phyloP scores from a whole-genome alignment of 2,888 invertebrate species.

The Aleiodes leptofemur region DNA sequence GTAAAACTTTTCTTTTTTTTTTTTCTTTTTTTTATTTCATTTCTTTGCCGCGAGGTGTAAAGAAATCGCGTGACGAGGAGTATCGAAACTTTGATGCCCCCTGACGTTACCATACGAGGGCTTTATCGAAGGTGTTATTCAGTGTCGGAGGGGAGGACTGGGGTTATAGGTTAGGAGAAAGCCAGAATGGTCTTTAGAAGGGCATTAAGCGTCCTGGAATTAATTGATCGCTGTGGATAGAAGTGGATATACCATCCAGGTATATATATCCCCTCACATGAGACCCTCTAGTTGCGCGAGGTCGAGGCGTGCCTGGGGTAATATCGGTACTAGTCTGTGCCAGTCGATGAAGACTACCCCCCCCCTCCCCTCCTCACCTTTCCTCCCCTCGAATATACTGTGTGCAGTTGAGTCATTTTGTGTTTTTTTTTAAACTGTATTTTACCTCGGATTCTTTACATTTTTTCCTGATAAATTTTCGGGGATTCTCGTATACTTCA shows the following conservation, averaged over 20 bases:
- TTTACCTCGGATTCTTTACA: conserved; percentile 15
- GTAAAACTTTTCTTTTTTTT: not conserved
- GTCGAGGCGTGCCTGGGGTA: conserved; percentile 60
- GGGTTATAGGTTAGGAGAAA: conserved; percentile 33
- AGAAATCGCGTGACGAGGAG: conserved; percentile 67
- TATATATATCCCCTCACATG: conserved; percentile 67
- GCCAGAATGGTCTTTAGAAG: conserved; percentile 65
- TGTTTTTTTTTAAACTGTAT: conserved; percentile 4
- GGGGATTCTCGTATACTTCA: too few relatives aligned
- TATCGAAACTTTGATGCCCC: conserved; percentile 41
- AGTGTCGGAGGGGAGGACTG: conserved; percentile 50
- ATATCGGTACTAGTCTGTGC: conserved; percentile 74
- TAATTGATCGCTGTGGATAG: conserved; percentile 72
- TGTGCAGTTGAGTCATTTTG: not conserved
- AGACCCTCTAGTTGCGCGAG: conserved; percentile 55
- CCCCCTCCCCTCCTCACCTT: conserved; percentile 58
- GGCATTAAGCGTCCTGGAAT: conserved; percentile 72
- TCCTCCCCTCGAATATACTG: conserved; percentile 33
- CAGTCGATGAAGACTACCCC: conserved; percentile 70
- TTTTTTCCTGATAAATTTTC: not conserved
- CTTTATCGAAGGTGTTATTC: conserved; percentile 65
- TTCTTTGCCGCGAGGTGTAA: conserved; percentile 26
- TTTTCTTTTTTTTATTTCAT: not conserved
- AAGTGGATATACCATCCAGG: conserved; percentile 66
- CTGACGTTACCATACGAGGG: conserved; percentile 45